These are phyloP conservation scores for Noctua janthina DNA, from an alignment of 2,888 invertebrate genomes.

Conservation along the genomic window DNA sequence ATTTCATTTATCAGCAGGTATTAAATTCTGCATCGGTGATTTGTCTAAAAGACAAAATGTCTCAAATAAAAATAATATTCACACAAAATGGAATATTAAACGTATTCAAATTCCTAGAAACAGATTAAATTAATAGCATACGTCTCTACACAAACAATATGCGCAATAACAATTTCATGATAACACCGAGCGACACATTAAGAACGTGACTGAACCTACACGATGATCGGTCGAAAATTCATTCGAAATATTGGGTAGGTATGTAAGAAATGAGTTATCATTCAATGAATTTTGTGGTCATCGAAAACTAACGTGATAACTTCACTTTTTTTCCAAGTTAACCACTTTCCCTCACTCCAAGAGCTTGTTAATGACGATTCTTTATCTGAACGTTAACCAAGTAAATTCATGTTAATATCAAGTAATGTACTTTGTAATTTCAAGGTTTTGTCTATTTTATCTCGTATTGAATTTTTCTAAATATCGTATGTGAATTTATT, in stretches of 20 bases:
- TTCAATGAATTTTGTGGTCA: neutral
- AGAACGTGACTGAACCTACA: slow-evolving; percentile 27
- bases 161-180: slow-evolving; percentile 59
- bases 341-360: neutral
- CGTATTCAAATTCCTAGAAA: slow-evolving; percentile 39
- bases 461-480: neutral
- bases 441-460: neutral
- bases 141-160: slow-evolving; percentile 40
- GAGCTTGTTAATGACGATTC: neutral
- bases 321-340: neutral
- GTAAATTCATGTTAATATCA: neutral
- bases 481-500: slow-evolving; percentile 2
- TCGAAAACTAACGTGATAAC: neutral
- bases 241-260: slow-evolving; percentile 9
- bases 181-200: slow-evolving; percentile 43
- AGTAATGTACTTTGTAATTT: slow-evolving; percentile 1
- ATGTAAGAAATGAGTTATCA: slow-evolving; percentile 2
- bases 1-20: slow-evolving; percentile 53
- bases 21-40: slow-evolving; percentile 13
- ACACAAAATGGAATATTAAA: slow-evolving; percentile 10
- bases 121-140: slow-evolving; percentile 29
- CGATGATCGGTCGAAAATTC: slow-evolving; percentile 32
- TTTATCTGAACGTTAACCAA: neutral
- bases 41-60: slow-evolving; percentile 19
- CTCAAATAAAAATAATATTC: slow-evolving; percentile 9